Percentiles rank a stretch among this genome's conserved stretches.
Evolutionary conservation across 2,888 invertebrate genomes (phyloP).

Genomic region (Campoplex nolae): DNA sequence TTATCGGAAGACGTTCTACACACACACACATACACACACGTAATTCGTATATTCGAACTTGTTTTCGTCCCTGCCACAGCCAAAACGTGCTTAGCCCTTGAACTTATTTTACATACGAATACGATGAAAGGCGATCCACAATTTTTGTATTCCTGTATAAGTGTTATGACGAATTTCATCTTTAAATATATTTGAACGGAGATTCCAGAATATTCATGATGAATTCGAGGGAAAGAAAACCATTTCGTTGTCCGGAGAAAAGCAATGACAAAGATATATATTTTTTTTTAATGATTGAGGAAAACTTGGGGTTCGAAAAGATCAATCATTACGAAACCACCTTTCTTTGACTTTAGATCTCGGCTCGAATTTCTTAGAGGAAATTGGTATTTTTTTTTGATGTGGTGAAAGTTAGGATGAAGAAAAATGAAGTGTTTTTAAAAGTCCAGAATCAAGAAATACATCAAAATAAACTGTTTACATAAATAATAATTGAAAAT

Average conservation of each 20-base stretch:
- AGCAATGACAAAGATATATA: not conserved
- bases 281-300: not conserved
- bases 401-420: no score
- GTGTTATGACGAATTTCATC: not conserved
- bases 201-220: not conserved
- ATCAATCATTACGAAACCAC: not conserved
- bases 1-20: constrained; percentile 70
- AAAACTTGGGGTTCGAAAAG: not conserved
- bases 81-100: constrained; percentile 34
- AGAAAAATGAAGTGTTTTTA: no score
- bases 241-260: not conserved
- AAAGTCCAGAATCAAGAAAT: no score
- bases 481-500: no score
- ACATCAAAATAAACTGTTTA: no score
- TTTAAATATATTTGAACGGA: not conserved
- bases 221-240: not conserved
- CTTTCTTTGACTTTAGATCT: not conserved
- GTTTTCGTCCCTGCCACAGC: constrained; percentile 54
- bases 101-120: constrained; percentile 27
- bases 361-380: no score
- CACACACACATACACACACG: constrained; percentile 29
- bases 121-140: constrained; percentile 37
- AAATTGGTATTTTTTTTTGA: no score
- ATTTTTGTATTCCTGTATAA: constrained; percentile 1
- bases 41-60: not conserved